phyloP scores from a whole-genome alignment of 2,797 vertebrate species.

The Muscicapa comitata region DNA sequence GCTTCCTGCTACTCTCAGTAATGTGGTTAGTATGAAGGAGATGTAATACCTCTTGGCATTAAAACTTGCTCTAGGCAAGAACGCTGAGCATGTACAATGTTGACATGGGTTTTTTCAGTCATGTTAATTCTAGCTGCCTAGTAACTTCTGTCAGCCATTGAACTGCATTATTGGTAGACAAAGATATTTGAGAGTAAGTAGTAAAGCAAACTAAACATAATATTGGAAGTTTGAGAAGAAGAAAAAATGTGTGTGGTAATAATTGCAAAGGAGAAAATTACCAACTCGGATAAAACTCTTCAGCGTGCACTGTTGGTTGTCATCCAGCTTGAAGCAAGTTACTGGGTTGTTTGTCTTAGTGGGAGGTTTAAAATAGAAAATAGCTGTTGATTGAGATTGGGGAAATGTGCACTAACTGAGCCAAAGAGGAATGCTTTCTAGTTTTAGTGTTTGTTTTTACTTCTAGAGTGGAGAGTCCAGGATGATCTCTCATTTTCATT shows the following conservation, averaged over 20 bases:
- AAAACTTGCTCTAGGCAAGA: neutral
- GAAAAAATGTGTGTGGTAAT: accelerated
- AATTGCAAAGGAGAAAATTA: neutral
- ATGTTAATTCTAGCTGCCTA: neutral
- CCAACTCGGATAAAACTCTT: neutral
- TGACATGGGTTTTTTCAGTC: neutral
- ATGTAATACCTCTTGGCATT: neutral
- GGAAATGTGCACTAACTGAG: neutral
- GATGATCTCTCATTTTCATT: slow-evolving; percentile 96
- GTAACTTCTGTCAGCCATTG: neutral
- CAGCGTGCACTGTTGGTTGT: neutral
- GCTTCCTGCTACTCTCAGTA: neutral
- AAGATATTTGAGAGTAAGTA: neutral
- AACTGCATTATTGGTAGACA: neutral
- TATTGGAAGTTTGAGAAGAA: neutral
- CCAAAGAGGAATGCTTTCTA: neutral
- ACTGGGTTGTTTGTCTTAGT: neutral
- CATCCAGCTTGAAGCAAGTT: neutral
- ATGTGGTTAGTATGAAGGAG: neutral
- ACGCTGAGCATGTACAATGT: neutral
- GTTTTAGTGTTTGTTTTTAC: slow-evolving; percentile 28
- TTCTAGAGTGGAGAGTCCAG: slow-evolving; percentile 86
- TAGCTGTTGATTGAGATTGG: neutral
- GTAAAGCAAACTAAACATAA: neutral
- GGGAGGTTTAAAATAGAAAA: neutral